Conservation (phyloP, 1,140 invertebrate species). For the Diachasmimorpha longicaudata region DNA sequence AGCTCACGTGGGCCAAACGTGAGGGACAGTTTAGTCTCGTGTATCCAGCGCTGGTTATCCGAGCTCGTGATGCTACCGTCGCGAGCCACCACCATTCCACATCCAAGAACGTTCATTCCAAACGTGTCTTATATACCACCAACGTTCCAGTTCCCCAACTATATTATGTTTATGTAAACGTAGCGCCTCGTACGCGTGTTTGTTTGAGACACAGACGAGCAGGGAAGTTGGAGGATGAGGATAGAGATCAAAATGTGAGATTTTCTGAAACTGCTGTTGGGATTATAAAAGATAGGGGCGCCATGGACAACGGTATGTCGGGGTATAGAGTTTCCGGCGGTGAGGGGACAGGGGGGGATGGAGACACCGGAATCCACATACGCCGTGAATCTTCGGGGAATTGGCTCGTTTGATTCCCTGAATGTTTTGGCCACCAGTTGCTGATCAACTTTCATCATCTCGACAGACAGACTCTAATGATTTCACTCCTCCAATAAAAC, state of each 20-base stretch:
- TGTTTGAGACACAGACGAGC: background rate
- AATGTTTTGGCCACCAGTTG: background rate
- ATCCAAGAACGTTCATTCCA: background rate
- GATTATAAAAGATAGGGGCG: slow-evolving; percentile 58
- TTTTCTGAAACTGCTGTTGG: slow-evolving; percentile 47
- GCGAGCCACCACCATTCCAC: slow-evolving; percentile 34
- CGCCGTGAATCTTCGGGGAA: slow-evolving; percentile 23
- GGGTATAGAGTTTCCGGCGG: slow-evolving; percentile 55
- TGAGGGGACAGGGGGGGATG: slow-evolving; percentile 32
- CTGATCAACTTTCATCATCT: background rate
- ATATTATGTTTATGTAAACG: slow-evolving; percentile 33
- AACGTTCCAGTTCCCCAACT: slow-evolving; percentile 4
- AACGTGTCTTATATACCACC: slow-evolving; percentile 12
- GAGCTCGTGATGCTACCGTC: slow-evolving; percentile 56
- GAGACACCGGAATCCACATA: slow-evolving; percentile 25
- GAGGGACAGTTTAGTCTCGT: slow-evolving; percentile 50
- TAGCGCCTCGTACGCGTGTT: slow-evolving; percentile 2
- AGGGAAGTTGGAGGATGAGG: background rate
- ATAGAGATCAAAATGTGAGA: slow-evolving; percentile 53
- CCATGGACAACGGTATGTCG: slow-evolving; percentile 41
- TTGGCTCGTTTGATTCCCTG: slow-evolving; percentile 26
- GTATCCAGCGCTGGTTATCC: slow-evolving; percentile 54
- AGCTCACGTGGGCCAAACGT: slow-evolving; percentile 48
- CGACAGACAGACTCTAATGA: background rate
- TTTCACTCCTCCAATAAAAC: no score